These are phyloP conservation scores for Brachynemurus nebulosus DNA, from an alignment of 2,888 invertebrate genomes.

Conservation along the genomic window DNA sequence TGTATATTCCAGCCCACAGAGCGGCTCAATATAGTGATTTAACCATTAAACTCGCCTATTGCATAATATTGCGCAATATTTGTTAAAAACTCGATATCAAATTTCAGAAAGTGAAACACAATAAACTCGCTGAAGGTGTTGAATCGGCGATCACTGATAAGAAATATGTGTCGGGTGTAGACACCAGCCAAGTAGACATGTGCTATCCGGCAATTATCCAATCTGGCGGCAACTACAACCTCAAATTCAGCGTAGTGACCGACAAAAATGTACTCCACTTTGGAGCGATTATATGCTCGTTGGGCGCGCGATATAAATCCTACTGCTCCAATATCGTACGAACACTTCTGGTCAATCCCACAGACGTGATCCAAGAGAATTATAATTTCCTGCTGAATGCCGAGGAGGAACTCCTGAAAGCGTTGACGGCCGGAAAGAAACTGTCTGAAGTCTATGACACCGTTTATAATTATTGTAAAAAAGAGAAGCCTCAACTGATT, in stretches of 20 bases:
- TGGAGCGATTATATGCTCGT: constrained; percentile 86
- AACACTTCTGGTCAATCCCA: constrained; percentile 92
- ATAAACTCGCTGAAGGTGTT: constrained; percentile 87
- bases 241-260: constrained; percentile 92
- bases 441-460: constrained; percentile 78
- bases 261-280: constrained; percentile 92
- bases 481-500: constrained; percentile 69
- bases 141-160: constrained; percentile 89
- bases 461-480: constrained; percentile 67
- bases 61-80: too few species aligned
- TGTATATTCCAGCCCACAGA: too few species aligned
- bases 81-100: constrained; percentile 6
- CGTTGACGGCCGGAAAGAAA: constrained; percentile 67
- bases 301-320: constrained; percentile 90
- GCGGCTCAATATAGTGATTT: too few species aligned
- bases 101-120: constrained; percentile 83
- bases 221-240: constrained; percentile 92
- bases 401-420: constrained; percentile 82
- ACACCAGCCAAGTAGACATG: constrained; percentile 82
- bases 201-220: constrained; percentile 99
- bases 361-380: constrained; percentile 59
- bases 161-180: constrained; percentile 86
- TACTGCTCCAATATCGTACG: constrained; percentile 97
- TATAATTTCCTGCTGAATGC: constrained; percentile 83
- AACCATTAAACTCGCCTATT: too few species aligned